Evolutionary conservation across 2,113 vertebrate genomes (phyloP), one percentile per base, ranked within the genome.

Genomic region (Cranoglanis bouderius): DNA sequence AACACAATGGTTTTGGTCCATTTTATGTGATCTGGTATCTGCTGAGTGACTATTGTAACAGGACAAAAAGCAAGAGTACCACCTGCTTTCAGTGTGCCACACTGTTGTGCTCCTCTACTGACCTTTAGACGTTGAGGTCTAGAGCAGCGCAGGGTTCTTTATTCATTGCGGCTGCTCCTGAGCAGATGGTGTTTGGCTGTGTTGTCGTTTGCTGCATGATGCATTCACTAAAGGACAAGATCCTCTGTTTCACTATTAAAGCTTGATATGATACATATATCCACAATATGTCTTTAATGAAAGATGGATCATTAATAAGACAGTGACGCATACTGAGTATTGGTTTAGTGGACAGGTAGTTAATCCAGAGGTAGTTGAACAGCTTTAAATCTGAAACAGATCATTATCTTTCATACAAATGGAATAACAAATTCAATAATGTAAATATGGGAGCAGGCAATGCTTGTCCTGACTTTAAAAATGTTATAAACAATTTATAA

Each of bases 151-250:
- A 59, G 29, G n/a, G 18, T 81, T 84, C 67, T 87, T 80, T 87
- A 89, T 90, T 87, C 88, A 87, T 90, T 63, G 7, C 67, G 16
- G 51, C 26, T 89, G 85, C 82, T 81, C 63, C 74, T 72, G 87
- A 89, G 81, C 90, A 90, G 90, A 89, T 90, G 88, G 81, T 90
- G 90, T 89, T 90, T 89, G 81, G 57, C 29, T 88, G 70, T 86
- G 53, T 38, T 38, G 57, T 70, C n/a, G 51, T 65, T 89, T 84
- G 49, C 26, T 87, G 38, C 65, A n/a, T 78, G 24, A 51, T 59
- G 10, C 86, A 74, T 84, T 87, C 83, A 87, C 82, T 80, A 63
- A 83, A 84, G 72, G 40, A 35, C 43, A 77, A 85, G 65, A 55
- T 78, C 38, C 63, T 53, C 72, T 65, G 80, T 32, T 65, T 86